Evolutionary conservation across 1,140 invertebrate species (phyloP).

Genomic region (Myzus persicae): DNA sequence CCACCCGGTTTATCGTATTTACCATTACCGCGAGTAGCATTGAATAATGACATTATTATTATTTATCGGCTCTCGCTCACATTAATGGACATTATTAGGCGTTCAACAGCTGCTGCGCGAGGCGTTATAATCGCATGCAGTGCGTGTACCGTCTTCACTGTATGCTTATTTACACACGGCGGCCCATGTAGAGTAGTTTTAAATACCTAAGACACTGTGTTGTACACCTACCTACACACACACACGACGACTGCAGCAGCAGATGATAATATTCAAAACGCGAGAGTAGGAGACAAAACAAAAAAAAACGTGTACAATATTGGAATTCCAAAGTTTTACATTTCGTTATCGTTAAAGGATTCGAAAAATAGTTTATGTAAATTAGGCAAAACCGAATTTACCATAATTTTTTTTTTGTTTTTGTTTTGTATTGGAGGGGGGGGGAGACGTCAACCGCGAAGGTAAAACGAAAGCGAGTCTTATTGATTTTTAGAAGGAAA

Average conservation of each 20-base stretch:
- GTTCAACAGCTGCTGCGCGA: background rate
- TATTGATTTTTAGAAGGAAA: slow-evolving; percentile 41
- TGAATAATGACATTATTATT: background rate
- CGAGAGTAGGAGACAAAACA: too few species aligned
- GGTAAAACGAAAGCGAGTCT: slow-evolving; percentile 1
- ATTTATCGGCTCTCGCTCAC: slow-evolving; percentile 7
- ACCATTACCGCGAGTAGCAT: background rate
- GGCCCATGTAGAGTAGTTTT: too few species aligned
- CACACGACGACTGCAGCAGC: background rate
- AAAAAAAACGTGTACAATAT: background rate
- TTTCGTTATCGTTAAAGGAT: background rate
- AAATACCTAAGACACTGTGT: too few species aligned
- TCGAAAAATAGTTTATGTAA: slow-evolving; percentile 40
- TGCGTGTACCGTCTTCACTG: background rate
- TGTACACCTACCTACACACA: background rate
- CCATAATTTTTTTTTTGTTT: background rate
- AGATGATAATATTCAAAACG: background rate
- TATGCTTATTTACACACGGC: background rate
- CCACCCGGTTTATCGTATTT: background rate
- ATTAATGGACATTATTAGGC: background rate
- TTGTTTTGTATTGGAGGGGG: background rate
- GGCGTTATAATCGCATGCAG: background rate
- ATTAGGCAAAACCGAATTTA: slow-evolving; percentile 9
- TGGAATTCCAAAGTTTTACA: background rate
- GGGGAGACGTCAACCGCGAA: background rate